phyloP scores from a whole-genome alignment of 2,888 invertebrate genomes.

The Ornithoptera alexandrae region DNA sequence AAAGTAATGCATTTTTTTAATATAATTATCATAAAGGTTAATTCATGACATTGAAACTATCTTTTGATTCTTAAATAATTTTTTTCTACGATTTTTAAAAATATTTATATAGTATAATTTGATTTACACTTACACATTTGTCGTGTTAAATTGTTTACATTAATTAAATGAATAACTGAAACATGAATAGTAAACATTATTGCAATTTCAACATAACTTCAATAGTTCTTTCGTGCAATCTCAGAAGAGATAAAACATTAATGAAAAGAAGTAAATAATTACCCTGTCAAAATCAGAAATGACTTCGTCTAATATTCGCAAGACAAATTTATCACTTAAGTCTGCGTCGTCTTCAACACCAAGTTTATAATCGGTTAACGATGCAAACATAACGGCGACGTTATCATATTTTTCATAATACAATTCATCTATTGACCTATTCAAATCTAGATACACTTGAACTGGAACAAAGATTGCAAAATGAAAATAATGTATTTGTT shows the following conservation, averaged over 20 bases:
- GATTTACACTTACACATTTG: no score
- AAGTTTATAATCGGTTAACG: slow-evolving; percentile 90
- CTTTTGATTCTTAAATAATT: not conserved
- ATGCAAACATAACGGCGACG: slow-evolving; percentile 98
- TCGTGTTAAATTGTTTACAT: no score
- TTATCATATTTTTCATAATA: slow-evolving; percentile 93
- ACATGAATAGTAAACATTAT: no score
- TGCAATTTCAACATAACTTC: no score
- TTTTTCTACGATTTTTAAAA: no score
- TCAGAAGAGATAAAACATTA: no score
- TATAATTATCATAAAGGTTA: no score
- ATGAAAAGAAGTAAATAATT: slow-evolving; percentile 30
- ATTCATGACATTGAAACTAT: no score
- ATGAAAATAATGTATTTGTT: not conserved
- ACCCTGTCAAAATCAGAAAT: slow-evolving; percentile 96
- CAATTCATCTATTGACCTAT: slow-evolving; percentile 85
- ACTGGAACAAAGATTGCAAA: slow-evolving; percentile 74
- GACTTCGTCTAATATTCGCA: slow-evolving; percentile 91
- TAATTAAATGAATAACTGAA: no score
- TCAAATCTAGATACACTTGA: slow-evolving; percentile 86
- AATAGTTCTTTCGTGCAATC: no score
- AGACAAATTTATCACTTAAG: slow-evolving; percentile 81
- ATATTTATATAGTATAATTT: no score
- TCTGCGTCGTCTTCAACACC: slow-evolving; percentile 84
- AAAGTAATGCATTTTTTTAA: slow-evolving; percentile 32